Evolutionary conservation across 2,888 invertebrate genomes (phyloP).

Genomic region (Pristionchus japonicus): DNA sequence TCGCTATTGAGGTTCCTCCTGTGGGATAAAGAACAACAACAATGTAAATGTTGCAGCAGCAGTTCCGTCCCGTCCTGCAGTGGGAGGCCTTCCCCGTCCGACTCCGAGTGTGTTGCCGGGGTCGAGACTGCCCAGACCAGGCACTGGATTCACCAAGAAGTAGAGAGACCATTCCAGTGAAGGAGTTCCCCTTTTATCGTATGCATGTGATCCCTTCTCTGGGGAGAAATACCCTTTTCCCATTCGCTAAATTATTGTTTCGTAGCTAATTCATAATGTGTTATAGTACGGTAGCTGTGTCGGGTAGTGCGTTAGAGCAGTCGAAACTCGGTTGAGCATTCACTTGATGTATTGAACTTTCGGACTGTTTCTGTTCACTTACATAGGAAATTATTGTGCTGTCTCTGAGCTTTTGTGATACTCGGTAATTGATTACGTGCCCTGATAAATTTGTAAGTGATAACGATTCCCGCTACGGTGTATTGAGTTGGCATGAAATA

Average conservation of each 20-base stretch:
- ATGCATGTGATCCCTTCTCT: not conserved
- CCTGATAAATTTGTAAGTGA: not conserved
- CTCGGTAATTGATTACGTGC: not conserved
- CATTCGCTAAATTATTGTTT: not conserved
- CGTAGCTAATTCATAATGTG: slow-evolving; percentile 29
- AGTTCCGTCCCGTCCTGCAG: not conserved
- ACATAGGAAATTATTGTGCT: not conserved
- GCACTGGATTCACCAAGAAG: slow-evolving; percentile 21
- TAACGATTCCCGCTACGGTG: not conserved
- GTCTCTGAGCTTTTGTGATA: slow-evolving; percentile 14
- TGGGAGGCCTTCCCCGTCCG: not conserved
- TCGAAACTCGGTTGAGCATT: not conserved
- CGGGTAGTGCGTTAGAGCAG: not conserved
- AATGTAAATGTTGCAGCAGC: not conserved
- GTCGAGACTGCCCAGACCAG: not conserved
- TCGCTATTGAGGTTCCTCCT: too few species aligned
- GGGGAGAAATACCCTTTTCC: not conserved
- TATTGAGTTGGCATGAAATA: too few species aligned
- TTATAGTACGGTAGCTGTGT: not conserved
- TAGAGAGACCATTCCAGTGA: not conserved
- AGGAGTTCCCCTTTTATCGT: not conserved
- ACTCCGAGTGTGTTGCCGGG: not conserved
- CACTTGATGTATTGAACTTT: not conserved
- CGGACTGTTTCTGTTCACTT: not conserved
- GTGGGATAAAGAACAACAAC: too few species aligned